Evolutionary conservation across 2,888 invertebrate genomes (phyloP).

Genomic region (Drosophila suboccidentalis): DNA sequence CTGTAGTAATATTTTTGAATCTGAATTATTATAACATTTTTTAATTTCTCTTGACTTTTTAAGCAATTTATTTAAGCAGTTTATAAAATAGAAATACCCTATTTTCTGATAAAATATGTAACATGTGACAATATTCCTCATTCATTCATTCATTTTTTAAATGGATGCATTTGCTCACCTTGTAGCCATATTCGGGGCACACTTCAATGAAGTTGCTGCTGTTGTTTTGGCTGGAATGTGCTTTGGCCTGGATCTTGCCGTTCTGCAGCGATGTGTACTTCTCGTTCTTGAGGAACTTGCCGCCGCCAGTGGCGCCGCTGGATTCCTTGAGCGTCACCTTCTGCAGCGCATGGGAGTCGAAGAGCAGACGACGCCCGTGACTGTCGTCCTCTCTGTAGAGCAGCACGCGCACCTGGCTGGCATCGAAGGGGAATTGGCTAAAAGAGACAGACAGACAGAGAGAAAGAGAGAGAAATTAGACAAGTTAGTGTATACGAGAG

Average conservation of each 20-base stretch:
- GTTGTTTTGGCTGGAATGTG: slow-evolving; percentile 72
- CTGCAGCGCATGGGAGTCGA: slow-evolving; percentile 91
- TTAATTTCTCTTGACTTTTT: too few relatives aligned
- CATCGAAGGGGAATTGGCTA: slow-evolving; percentile 88
- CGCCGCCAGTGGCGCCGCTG: slow-evolving; percentile 38
- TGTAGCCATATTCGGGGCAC: slow-evolving; percentile 88
- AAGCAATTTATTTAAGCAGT: too few relatives aligned
- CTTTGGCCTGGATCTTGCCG: slow-evolving; percentile 71
- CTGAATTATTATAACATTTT: too few relatives aligned
- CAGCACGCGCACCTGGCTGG: slow-evolving; percentile 91
- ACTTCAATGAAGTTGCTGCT: slow-evolving; percentile 87
- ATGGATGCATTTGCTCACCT: slow-evolving; percentile 86
- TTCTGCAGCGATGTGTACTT: slow-evolving; percentile 64
- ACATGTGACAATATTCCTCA: too few relatives aligned
- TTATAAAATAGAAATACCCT: too few relatives aligned
- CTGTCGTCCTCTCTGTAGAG: slow-evolving; percentile 95
- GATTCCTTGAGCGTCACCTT: slow-evolving; percentile 86
- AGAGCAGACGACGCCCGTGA: slow-evolving; percentile 92
- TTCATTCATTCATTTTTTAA: too few relatives aligned
- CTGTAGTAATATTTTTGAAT: too few relatives aligned
- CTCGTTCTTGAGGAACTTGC: slow-evolving; percentile 67
- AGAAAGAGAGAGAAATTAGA: background rate
- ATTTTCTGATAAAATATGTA: too few relatives aligned
- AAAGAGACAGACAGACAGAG: slow-evolving; percentile 27
- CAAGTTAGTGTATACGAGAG: background rate